Evolutionary conservation across 2,888 invertebrate species (phyloP), one percentile per base, ranked within the genome.

Genomic region (Dione juno): DNA sequence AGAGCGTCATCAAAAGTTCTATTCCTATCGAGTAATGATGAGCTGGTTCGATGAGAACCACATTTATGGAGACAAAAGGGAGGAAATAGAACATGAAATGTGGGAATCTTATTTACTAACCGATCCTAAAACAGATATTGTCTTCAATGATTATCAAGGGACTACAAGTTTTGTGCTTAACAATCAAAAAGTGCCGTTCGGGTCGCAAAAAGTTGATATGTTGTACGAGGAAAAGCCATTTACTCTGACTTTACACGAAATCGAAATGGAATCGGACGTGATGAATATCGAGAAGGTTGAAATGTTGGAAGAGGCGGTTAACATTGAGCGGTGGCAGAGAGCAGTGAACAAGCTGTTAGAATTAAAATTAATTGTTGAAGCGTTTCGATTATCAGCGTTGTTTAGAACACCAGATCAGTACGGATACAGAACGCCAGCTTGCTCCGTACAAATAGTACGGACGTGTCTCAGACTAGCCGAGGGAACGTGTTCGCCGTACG

Each of bases 381-480:
- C 95, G 0, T 91, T 95, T 64, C 90, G 95, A 71, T 82, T 96
- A 65, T 93, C 94, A 0, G 88, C 90, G 61, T 85, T 95, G 78
- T 95, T 94, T 72, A 88, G 85, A 74, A 80, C 83, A 1, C 94
- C 95, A 45, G 82, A 87, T 0, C 91, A 92, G 72, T 89, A 82
- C 63, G 78, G 82, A n/a, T 88, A 84, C 65, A 81, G 89, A 59
- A 82, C 84, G 7, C 87, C 88, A 0, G 85, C 86, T 7, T 92
- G 91, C 68, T 92, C 93, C 0, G 89, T 95, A 48, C 94, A 95
- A 79, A 93, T 95, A 52, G 80, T 96, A 58, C 92, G 95, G 81
- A 90, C 95, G 1, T 95, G 95, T 75, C 87, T 95, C 75, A 94
- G 93, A 79, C 82, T 96, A 66, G 96, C 95, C 0, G 96, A 96